Base-by-base conservation (phyloP, 2,113 vertebrate species). In the Porphyrio hochstetteri region DNA sequence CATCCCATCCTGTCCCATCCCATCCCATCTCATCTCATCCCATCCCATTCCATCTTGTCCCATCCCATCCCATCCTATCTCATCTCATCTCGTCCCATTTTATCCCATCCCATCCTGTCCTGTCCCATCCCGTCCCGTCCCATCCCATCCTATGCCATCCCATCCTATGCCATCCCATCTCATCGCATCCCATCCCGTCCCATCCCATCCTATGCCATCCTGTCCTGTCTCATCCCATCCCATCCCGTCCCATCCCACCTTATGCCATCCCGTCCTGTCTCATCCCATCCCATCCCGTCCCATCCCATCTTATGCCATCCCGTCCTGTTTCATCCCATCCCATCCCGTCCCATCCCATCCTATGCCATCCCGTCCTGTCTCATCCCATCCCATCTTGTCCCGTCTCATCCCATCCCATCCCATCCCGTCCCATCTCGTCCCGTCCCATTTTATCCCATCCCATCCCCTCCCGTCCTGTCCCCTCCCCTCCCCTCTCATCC, bases 351-450 rank as follows among this genome's bases (percentile, higher is more conserved):
- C 17, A 20, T 16, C 40, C 24, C n/a, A 14, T 38, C n/a, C 35
- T 40, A 16, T 6, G 23, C 31, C n/a, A 33, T 13, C 55, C 63
- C n/a, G 13, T 25, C 3, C 46, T 5, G 0, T 2, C 1, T 61
- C n/a, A 14, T 55, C 36, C 40, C 46, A 16, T 13, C 33, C 63
- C 23, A 10, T 20, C 75, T 42, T 11, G 5, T 13, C 50, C 59
- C 19, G 6, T 13, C 55, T 56, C 48, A 19, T 46, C 44, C 17
- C 17, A 20, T 55, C 36, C 40, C 42, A 15, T 13, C 33, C 63
- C 23, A 9, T 24, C 75, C 50, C 11, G 4, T 13, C 50, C 59
- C 19, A 7, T 13, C 55, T 56, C 44, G 13, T 25, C 48, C 48
- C 48, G 19, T 46, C 44, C 17, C 44, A 48, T 55, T n/a, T 36